A percentile compares a stretch with the other conserved stretches of the same genome.
phyloP scores from a whole-genome alignment of 92 coral and sea anemone species.

The Desmophyllum pertusum region DNA sequence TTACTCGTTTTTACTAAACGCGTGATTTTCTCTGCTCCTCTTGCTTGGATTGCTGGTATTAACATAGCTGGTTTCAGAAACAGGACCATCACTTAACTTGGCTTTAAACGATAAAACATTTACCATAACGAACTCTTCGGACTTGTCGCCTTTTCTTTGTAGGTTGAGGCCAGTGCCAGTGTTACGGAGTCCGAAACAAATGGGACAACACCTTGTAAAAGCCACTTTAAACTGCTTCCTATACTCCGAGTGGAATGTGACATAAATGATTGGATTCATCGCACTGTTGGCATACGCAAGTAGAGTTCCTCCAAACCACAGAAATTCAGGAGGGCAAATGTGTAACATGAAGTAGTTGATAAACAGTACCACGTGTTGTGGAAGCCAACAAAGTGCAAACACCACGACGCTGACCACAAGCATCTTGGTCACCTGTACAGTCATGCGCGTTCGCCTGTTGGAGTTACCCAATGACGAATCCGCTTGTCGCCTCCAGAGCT shows the following conservation, averaged over 20 bases:
- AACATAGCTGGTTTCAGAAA: background rate
- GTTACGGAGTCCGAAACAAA: conserved; percentile 3
- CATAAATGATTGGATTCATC: conserved; percentile 37
- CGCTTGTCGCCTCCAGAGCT: conserved; percentile 58
- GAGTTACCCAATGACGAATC: conserved; percentile 26
- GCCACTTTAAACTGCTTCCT: conserved; percentile 22
- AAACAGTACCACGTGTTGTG: conserved; percentile 36
- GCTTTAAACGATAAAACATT: background rate
- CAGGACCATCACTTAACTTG: background rate
- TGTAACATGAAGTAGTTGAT: conserved; percentile 27
- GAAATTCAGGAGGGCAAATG: conserved; percentile 34
- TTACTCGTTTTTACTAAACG: background rate
- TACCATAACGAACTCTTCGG: conserved; percentile 9
- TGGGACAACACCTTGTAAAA: background rate
- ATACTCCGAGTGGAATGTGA: conserved; percentile 30
- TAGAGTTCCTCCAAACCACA: conserved; percentile 42
- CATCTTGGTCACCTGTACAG: conserved; percentile 35
- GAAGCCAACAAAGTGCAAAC: conserved; percentile 45
- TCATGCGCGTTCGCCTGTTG: conserved; percentile 26
- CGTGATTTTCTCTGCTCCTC: background rate
- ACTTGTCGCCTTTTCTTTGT: background rate
- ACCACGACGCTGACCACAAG: conserved; percentile 29
- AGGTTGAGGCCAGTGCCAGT: background rate
- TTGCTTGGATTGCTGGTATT: background rate
- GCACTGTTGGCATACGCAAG: conserved; percentile 40